Evolutionary conservation across 30 jellyfish, hydroid and myxozoan species (phyloP), one percentile per base, ranked within the genome.

Genomic region (Catostylus mosaicus): DNA sequence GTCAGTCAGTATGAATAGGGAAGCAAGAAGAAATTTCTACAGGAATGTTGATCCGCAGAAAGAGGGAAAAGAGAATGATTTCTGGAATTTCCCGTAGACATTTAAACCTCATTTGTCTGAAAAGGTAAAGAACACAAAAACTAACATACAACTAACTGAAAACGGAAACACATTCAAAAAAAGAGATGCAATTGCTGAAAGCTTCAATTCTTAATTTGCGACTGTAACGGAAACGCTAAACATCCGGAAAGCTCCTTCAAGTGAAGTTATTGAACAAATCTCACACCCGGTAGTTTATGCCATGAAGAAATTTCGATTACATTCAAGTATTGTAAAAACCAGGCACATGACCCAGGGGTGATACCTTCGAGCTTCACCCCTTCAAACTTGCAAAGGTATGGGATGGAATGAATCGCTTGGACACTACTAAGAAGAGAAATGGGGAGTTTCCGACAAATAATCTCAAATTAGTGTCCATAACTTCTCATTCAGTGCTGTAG

Each of bases 1-100:
- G 48, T 22, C 20, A n/a, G 48, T 22, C 20, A n/a, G 36, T 16
- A 74, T n/a, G n/a, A 74, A 43, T 43, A 43, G 73, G 31, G 48
- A 12, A 30, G 76, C 78, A 74, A 74, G 0, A 47, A 74, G 48
- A 2, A 20, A 50, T 43, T 74, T 74, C 4, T 69, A 69, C 65
- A 1, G 26, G 37, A 69, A 69, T 3, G 32, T 69, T 1, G 24
- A 18, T 24, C 78, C 78, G 34, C 35, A 19, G 32, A 36, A 0
- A 31, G 0, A 30, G n/a, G 82, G 65, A 34, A 69, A 69, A 16
- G 82, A 69, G 10, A 33, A 1, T 26, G 66, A 1, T 8, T 69
- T 69, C 82, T 33, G n/a, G n/a, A n/a, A n/a, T n/a, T n/a, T n/a
- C n/a, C n/a, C 1, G 78, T 24, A 3, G 54, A 66, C 78, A 0